A percentile compares a stretch with the other conserved stretches of the same genome.
Evolutionary conservation across 1,140 invertebrate genomes (phyloP).

Genomic region (Pinna nobilis): DNA sequence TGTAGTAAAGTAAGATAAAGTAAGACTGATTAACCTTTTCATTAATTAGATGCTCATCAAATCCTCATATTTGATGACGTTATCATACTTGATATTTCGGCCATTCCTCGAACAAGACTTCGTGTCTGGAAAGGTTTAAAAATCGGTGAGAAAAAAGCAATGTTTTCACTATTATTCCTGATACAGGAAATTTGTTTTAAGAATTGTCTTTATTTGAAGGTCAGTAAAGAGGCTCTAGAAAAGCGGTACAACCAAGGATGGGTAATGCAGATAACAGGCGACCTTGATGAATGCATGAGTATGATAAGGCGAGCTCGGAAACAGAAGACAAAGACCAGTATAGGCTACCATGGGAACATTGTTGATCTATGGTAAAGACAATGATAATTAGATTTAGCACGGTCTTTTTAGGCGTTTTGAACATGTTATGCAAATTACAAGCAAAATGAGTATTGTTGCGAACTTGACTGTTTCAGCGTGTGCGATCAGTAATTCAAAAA

Average conservation of each 20-base stretch:
- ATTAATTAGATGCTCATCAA: no score
- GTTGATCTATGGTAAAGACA: slow-evolving; percentile 80
- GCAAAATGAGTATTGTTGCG: no score
- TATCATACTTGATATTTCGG: no score
- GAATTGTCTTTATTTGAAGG: slow-evolving; percentile 59
- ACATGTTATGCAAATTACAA: no score
- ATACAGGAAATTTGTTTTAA: neutral
- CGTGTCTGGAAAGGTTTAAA: no score
- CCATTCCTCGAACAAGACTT: no score
- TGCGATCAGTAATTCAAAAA: no score
- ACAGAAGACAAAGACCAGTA: slow-evolving; percentile 76
- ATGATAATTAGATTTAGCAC: neutral
- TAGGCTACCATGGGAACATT: slow-evolving; percentile 79
- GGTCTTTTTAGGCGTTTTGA: neutral
- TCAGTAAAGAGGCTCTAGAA: slow-evolving; percentile 78
- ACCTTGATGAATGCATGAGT: slow-evolving; percentile 77
- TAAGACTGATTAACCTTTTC: no score
- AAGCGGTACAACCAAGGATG: slow-evolving; percentile 82
- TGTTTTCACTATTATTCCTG: neutral
- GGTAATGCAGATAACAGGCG: slow-evolving; percentile 77
- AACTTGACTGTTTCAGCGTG: no score
- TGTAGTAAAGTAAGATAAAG: no score
- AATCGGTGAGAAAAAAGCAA: no score
- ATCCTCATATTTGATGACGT: no score
- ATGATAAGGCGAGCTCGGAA: slow-evolving; percentile 73